These are phyloP conservation scores for Boulengeromyrus knoepffleri DNA, from an alignment of 2,113 vertebrate genomes.

Conservation along the genomic window DNA sequence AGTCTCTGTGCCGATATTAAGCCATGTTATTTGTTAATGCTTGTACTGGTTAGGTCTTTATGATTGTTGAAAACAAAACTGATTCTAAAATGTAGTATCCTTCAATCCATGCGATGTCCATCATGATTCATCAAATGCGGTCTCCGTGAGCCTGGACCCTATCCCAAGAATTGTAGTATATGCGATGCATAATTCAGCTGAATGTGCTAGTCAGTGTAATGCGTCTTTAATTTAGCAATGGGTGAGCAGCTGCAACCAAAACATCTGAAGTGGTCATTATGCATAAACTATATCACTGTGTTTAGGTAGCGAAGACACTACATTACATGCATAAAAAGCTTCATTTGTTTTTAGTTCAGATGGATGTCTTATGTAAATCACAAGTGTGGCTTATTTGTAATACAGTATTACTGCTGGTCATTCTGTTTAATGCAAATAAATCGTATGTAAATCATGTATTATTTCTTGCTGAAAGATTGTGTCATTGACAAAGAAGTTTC, in stretches of 20 bases:
- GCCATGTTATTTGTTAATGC: not conserved
- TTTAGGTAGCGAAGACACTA: not conserved
- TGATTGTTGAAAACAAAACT: not conserved
- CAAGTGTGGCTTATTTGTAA: not conserved
- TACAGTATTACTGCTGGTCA: not conserved
- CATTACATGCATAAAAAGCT: not conserved
- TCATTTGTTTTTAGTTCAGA: not conserved
- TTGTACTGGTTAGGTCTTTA: not conserved
- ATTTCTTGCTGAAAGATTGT: not conserved
- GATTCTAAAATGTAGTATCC: not conserved
- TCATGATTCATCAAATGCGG: not conserved
- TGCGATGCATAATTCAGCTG: not conserved
- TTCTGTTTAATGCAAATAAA: not conserved
- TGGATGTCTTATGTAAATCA: not conserved
- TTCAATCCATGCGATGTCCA: not conserved
- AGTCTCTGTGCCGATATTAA: not conserved
- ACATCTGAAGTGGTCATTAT: not conserved
- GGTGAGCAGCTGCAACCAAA: not conserved
- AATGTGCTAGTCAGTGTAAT: not conserved
- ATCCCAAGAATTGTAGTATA: not conserved
- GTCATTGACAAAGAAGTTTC: not conserved
- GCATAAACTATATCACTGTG: not conserved
- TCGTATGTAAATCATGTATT: not conserved
- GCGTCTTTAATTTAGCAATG: not conserved
- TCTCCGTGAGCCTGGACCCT: not conserved